Evolutionary conservation across 2,797 vertebrate species (phyloP), one percentile per base, ranked within the genome.

Genomic region (Gambusia yucatana): DNA sequence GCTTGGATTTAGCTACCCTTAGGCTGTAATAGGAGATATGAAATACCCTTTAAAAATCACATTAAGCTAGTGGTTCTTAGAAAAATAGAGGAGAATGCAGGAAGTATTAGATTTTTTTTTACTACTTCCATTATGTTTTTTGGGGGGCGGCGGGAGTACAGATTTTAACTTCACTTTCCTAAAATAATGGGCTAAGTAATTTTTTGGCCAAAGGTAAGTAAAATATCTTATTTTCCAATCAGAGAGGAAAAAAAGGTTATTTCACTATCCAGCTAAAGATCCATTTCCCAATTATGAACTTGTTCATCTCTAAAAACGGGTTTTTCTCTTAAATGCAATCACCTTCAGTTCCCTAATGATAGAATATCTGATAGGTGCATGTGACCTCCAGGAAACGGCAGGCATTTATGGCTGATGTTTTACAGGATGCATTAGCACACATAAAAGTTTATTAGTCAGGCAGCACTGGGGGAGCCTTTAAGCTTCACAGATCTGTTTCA

Each of bases 371-470:
- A 81, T 79, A n/a, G 80, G 74, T 82, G 81, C 79, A 78, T 84
- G 86, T 90, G 88, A 92, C 90, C 88, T 87, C 79, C 76, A 91
- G 87, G 80, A 90, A 89, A 78, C 86, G 84, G 77, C 72, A 78
- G 75, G 44, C 76, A 84, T 92, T 94, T 85, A 91, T 91, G 88
- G 90, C 78, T 79, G 84, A 89, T 89, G 50, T 82, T 90, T 94
- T 92, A 92, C 86, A 87, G 87, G 90, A 94, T 93, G 88, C 91
- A 94, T 95, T 93, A 93, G 89, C 82, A 83, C 88, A 83, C 90
- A 93, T 94, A 92, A 95, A 94, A 83, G 78, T 92, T 91, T 93
- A 95, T 94, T 93, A 90, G 91, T 88, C 84, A 79, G 77, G 72
- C 77, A 77, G 84, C 80, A 71, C 82, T 76, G 44, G 77, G 67